Evolutionary conservation across 2,113 vertebrate genomes (phyloP).

Genomic region (Beaufortia kweichowensis): DNA sequence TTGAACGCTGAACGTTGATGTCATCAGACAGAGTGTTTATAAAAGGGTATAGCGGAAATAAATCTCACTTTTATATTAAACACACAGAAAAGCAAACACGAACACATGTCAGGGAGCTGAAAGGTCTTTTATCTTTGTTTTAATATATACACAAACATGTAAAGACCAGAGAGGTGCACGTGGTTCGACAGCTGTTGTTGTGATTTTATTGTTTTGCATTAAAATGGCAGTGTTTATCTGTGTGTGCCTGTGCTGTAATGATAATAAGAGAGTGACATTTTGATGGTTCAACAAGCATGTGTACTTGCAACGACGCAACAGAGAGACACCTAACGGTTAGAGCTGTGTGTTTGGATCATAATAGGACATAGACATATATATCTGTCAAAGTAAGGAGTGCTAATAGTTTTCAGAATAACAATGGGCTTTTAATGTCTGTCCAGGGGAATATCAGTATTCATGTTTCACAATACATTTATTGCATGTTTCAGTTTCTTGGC

Average conservation of each 20-base stretch:
- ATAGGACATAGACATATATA: no score
- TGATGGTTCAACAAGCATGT: not conserved
- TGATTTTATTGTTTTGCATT: conserved; percentile 25
- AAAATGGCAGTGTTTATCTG: conserved; percentile 15
- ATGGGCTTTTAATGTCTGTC: no score
- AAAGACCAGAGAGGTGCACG: not conserved
- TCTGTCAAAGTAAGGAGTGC: no score
- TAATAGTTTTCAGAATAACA: no score
- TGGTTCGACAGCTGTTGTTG: conserved; percentile 34
- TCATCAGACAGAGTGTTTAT: conserved; percentile 58
- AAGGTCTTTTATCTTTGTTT: conserved; percentile 22
- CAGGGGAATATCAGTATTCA: no score
- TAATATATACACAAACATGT: not conserved
- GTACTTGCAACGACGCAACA: not conserved
- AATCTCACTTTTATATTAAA: conserved; percentile 7
- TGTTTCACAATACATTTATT: no score
- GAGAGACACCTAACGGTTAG: no score
- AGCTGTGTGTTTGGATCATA: no score
- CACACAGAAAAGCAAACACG: conserved; percentile 8
- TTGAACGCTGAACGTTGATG: no score
- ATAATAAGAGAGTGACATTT: conserved; percentile 2
- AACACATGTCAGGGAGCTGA: not conserved
- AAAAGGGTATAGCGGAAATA: not conserved
- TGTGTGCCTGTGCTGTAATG: conserved; percentile 4
- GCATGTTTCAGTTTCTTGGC: no score